Evolutionary conservation across 2,888 invertebrate species (phyloP), one percentile per base, ranked within the genome.

Genomic region (Teleogryllus oceanicus): DNA sequence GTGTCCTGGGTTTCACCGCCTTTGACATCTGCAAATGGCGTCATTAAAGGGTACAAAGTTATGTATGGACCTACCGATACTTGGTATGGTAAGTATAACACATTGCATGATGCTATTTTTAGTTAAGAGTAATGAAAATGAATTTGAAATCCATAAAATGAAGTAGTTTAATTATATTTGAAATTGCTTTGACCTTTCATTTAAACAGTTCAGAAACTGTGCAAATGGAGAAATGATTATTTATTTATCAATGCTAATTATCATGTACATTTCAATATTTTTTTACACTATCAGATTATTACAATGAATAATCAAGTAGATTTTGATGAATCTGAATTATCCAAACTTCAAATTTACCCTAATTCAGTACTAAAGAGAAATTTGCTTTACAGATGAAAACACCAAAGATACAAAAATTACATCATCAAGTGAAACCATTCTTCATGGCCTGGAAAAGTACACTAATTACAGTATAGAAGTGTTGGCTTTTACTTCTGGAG

Each of bases 391-490:
- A 95, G 94, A 96, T 86, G 96, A 96, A 86, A 96, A 94, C 85
- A 94, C 94, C 21, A 96, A 96, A 85, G 96, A 96, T 85, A 94
- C 95, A 12, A 96, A 96, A 88, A 95, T 95, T 84, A 96, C 96
- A 10, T 93, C 95, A n/a, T 94, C 95, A 83, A 95, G 95, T 85
- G 96, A 96, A 88, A 96, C 96, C 0, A 96, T 96, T 84, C 90
- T 96, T n/a, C 96, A 96, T 86, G 96, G 96, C 79, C 90, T 98
- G 79, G 95, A 96, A 87, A 97, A 97, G 87, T 97, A 93, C 88
- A 98, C 97, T 2, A 98, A 98, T 88, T 98, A 98, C 88, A 97
- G 96, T 81, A 96, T 98, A 92, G 96, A 97, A 90, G 96, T 98
- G 51, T 88, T 97, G 84, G 97, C 98, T 37, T 97, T 94, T 85